phyloP scores from a whole-genome alignment of 2,888 invertebrate species.

The Meloe dianella region DNA sequence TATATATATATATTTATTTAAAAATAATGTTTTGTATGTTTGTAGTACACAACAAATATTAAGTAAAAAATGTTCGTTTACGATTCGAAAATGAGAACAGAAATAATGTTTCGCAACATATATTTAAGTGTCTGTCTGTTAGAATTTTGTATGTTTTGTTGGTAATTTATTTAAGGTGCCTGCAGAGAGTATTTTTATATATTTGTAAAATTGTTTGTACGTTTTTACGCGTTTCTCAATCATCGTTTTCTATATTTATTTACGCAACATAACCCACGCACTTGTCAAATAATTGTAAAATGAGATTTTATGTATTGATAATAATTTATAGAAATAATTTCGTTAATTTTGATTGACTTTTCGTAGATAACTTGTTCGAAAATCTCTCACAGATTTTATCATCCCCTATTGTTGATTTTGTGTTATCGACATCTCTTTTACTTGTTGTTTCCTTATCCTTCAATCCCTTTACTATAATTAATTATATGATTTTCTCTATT shows the following conservation, averaged over 20 bases:
- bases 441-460: background rate
- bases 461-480: background rate
- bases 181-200: conserved; percentile 28
- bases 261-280: background rate
- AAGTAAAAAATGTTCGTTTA: background rate
- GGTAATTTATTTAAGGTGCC: conserved; percentile 31
- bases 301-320: no score
- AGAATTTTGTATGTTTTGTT: background rate
- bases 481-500: conserved; percentile 1
- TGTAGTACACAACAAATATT: background rate
- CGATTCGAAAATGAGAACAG: conserved; percentile 1
- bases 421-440: conserved; percentile 6
- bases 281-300: background rate
- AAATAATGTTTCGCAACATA: conserved; percentile 5
- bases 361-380: background rate
- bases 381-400: background rate
- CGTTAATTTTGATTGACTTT: background rate
- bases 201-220: conserved; percentile 24
- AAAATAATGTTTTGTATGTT: background rate
- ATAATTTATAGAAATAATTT: background rate
- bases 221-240: conserved; percentile 17
- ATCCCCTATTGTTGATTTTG: background rate
- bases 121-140: background rate
- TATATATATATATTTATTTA: background rate
- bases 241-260: background rate